Conservation (phyloP, 2,797 vertebrate species). For the Champsocephalus gunnari region DNA sequence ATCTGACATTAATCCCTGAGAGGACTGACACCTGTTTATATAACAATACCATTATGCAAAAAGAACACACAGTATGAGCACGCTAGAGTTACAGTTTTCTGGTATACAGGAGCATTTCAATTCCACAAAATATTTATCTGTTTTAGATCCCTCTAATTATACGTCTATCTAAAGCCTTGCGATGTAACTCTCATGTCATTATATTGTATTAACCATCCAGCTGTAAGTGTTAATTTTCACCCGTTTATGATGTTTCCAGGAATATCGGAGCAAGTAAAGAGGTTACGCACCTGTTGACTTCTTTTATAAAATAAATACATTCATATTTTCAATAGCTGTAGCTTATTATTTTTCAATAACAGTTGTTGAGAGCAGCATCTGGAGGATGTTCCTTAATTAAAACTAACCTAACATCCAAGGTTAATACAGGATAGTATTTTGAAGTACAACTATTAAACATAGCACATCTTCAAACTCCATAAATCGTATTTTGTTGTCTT, state of each 20-base stretch:
- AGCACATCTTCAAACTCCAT: neutral
- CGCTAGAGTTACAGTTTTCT: neutral
- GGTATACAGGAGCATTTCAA: neutral
- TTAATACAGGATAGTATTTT: neutral
- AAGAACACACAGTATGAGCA: neutral
- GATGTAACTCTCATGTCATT: neutral
- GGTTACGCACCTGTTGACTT: neutral
- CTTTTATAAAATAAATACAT: neutral
- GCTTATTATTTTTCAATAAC: no score
- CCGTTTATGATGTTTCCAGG: neutral
- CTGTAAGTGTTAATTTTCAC: neutral
- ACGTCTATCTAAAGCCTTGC: neutral
- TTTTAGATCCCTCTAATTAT: neutral
- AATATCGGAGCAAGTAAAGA: neutral
- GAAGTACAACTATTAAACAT: neutral
- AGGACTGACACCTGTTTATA: conserved; percentile 16
- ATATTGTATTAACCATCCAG: neutral
- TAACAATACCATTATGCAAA: conserved; percentile 15
- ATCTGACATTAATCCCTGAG: conserved; percentile 20
- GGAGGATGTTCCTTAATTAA: neutral
- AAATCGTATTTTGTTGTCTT: neutral
- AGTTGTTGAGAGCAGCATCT: neutral
- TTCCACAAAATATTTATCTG: neutral
- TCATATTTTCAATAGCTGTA: no score
- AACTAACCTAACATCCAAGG: neutral